Evolutionary conservation across 2,797 vertebrate genomes (phyloP).

Genomic region (Orientallactaga sibirica): DNA sequence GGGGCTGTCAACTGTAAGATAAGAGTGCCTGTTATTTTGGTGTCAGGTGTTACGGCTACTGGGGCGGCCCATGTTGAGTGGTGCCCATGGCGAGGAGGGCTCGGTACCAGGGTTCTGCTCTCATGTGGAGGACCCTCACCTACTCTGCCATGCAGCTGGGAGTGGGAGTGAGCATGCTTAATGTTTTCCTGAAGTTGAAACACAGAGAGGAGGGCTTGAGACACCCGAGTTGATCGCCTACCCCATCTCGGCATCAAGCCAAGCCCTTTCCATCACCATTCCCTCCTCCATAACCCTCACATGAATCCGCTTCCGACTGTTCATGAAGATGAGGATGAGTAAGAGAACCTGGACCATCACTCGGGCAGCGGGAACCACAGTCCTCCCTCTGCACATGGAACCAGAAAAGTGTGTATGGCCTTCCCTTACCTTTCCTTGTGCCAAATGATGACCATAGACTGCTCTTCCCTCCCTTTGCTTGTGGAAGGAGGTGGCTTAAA

Average conservation of each 20-base stretch:
- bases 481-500: constrained; percentile 83
- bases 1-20: background rate
- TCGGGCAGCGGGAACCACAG: constrained; percentile 23
- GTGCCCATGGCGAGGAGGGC: no score
- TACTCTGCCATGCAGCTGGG: no score
- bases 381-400: constrained; percentile 69
- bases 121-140: no score
- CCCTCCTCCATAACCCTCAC: constrained; percentile 95
- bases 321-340: constrained; percentile 93
- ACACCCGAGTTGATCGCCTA: no score
- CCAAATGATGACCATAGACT: constrained; percentile 62
- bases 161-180: no score
- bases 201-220: no score
- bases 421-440: constrained; percentile 69
- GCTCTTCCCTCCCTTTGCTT: constrained; percentile 63
- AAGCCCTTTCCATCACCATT: constrained; percentile 96
- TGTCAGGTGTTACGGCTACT: no score
- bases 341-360: constrained; percentile 86
- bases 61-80: no score
- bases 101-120: no score
- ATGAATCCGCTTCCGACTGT: constrained; percentile 94
- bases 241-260: no score
- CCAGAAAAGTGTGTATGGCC: constrained; percentile 83
- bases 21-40: no score
- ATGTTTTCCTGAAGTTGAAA: no score